Conservation (phyloP, 1,140 invertebrate species). For the Drosophila pachea region DNA sequence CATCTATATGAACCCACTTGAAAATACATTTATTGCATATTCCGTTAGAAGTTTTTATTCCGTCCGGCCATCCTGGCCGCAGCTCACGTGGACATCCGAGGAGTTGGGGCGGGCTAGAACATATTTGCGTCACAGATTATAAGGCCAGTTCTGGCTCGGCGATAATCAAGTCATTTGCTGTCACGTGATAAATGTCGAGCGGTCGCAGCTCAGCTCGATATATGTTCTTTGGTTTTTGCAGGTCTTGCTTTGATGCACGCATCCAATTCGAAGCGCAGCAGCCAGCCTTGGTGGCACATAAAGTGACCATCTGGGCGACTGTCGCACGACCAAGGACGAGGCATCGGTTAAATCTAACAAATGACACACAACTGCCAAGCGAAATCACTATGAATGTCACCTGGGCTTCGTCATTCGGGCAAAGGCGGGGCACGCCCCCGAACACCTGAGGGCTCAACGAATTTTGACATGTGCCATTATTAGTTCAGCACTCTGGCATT, state of each 20-base stretch:
- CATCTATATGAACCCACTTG: conserved; percentile 16
- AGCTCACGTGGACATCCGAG: too few relatives aligned
- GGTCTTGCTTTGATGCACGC: conserved; percentile 22
- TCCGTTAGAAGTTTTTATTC: conserved; percentile 48
- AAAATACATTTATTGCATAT: conserved; percentile 45
- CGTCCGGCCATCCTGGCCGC: conserved; percentile 37
- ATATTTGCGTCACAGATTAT: conserved; percentile 8
- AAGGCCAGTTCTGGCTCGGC: conserved; percentile 17
- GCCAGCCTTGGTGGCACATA: conserved; percentile 45
- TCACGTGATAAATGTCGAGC: conserved; percentile 63
- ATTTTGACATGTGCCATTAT: conserved; percentile 79
- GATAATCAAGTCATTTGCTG: conserved; percentile 55
- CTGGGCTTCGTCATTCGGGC: conserved; percentile 69
- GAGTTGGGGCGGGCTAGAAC: too few relatives aligned
- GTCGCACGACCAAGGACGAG: conserved; percentile 23
- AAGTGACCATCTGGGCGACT: conserved; percentile 44
- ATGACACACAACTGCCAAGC: conserved; percentile 76
- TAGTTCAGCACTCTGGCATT: conserved; percentile 74
- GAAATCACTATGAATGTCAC: conserved; percentile 75
- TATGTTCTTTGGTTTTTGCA: conserved; percentile 5
- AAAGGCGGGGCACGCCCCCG: conserved; percentile 27
- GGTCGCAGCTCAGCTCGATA: conserved; percentile 41
- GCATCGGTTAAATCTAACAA: conserved; percentile 64
- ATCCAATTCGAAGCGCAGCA: conserved; percentile 31
- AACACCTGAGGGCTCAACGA: conserved; percentile 56